A percentile compares a stretch with the other conserved stretches of the same genome.
Conservation (phyloP, 2,888 invertebrate genomes). For the Ichneumon xanthorius region DNA sequence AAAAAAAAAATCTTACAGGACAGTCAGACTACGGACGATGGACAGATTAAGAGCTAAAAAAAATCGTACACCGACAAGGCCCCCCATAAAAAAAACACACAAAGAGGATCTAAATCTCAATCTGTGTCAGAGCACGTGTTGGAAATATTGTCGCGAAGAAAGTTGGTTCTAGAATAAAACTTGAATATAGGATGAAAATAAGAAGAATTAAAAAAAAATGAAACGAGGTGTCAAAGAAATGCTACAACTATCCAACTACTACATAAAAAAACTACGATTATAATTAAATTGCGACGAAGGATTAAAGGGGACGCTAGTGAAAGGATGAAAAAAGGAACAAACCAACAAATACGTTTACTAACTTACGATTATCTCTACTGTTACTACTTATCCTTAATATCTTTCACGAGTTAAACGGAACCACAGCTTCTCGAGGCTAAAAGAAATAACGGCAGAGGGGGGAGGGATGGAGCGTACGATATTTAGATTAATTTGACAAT, state of each 20-base stretch:
- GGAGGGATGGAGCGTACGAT: conserved; percentile 55
- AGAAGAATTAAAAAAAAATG: conserved; percentile 25
- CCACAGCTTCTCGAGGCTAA: conserved; percentile 71
- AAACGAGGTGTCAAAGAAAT: conserved; percentile 80
- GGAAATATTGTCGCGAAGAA: conserved; percentile 79
- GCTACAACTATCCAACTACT: conserved; percentile 76
- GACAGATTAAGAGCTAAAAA: conserved; percentile 26
- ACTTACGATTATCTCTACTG: conserved; percentile 56
- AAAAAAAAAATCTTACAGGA: background rate
- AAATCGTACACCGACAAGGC: conserved; percentile 65
- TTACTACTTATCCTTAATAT: conserved; percentile 68
- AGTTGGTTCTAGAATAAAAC: conserved; percentile 75
- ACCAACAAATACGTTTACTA: conserved; percentile 44
- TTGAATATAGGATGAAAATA: conserved; percentile 72
- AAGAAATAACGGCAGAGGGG: conserved; percentile 41
- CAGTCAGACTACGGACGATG: conserved; percentile 4
- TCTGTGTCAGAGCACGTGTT: conserved; percentile 69
- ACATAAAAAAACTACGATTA: conserved; percentile 66
- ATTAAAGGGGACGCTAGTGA: conserved; percentile 63
- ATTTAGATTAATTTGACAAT: conserved; percentile 73
- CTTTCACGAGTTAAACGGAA: conserved; percentile 66
- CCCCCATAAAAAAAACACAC: conserved; percentile 45
- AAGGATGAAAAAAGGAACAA: conserved; percentile 45
- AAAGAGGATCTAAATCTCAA: conserved; percentile 67
- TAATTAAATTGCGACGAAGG: conserved; percentile 72